Evolutionary conservation across 1,140 invertebrate genomes (phyloP).

Genomic region (Dysdera silvatica): DNA sequence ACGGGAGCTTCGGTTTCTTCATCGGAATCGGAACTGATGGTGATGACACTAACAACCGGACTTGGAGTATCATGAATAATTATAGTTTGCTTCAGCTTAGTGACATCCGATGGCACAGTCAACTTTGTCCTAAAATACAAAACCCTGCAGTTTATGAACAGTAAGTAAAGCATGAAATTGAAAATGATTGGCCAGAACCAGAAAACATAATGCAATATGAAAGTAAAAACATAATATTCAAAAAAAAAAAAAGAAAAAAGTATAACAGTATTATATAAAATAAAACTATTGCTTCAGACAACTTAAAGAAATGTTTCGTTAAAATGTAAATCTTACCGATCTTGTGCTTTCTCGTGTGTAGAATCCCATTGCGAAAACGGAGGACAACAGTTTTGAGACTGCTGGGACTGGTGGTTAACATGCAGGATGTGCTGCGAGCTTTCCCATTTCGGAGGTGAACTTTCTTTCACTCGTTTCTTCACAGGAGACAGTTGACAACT

Average conservation of each 20-base stretch:
- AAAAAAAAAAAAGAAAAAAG: too few relatives aligned
- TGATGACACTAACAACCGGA: constrained; percentile 77
- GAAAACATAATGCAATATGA: too few relatives aligned
- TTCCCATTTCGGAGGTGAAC: constrained; percentile 65
- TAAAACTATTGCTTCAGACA: too few relatives aligned
- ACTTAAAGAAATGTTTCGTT: too few relatives aligned
- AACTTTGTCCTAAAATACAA: constrained; percentile 14
- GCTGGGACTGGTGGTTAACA: not conserved
- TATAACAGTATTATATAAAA: too few relatives aligned
- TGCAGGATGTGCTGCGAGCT: not conserved
- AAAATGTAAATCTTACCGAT: constrained; percentile 2
- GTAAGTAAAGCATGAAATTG: not conserved
- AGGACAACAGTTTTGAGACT: constrained; percentile 12
- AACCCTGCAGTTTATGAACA: not conserved
- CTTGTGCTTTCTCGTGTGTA: constrained; percentile 1
- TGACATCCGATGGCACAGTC: constrained; percentile 20
- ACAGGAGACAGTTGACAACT: constrained; percentile 83
- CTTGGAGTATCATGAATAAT: constrained; percentile 84
- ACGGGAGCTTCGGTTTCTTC: constrained; percentile 49
- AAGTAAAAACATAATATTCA: too few relatives aligned
- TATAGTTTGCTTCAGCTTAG: constrained; percentile 58
- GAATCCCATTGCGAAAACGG: constrained; percentile 16
- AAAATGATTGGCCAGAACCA: too few relatives aligned
- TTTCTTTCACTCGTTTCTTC: constrained; percentile 96
- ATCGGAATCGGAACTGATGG: constrained; percentile 92